Percentiles rank a stretch among this genome's conserved stretches.
These are phyloP conservation scores for Mola mola DNA, from an alignment of 2,113 vertebrate genomes.

Conservation along the genomic window DNA sequence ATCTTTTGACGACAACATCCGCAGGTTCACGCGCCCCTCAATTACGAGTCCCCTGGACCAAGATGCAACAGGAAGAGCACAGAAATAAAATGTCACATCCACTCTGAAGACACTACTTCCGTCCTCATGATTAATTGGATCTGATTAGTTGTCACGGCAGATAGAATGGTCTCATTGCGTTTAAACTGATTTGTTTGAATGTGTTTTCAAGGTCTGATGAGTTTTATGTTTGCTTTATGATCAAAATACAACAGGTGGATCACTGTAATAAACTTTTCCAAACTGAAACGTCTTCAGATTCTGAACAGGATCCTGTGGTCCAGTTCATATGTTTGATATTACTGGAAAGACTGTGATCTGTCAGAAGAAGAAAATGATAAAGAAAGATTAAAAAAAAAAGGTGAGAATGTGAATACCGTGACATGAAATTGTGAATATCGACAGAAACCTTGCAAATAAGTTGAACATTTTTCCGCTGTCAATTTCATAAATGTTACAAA, in stretches of 20 bases:
- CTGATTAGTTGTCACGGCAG: not conserved
- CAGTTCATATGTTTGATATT: too few relatives aligned
- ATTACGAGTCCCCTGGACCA: slow-evolving; percentile 16
- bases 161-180: too few relatives aligned
- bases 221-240: too few relatives aligned
- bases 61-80: not conserved
- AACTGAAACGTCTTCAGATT: too few relatives aligned
- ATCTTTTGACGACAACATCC: slow-evolving; percentile 73
- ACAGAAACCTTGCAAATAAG: not conserved
- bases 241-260: too few relatives aligned
- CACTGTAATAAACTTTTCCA: too few relatives aligned
- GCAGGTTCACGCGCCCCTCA: slow-evolving; percentile 73
- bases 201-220: slow-evolving; percentile 5
- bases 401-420: not conserved
- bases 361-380: too few relatives aligned
- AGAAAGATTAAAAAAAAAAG: not conserved
- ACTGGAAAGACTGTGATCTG: too few relatives aligned
- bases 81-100: slow-evolving; percentile 7
- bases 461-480: not conserved
- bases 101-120: slow-evolving; percentile 1
- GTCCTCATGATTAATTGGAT: slow-evolving; percentile 17
- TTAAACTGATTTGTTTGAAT: not conserved
- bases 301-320: too few relatives aligned
- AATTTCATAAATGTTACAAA: not conserved
- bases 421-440: too few relatives aligned